These are phyloP conservation scores for Rhodinocichla rosea DNA, from an alignment of 2,113 vertebrate genomes.

Conservation along the genomic window DNA sequence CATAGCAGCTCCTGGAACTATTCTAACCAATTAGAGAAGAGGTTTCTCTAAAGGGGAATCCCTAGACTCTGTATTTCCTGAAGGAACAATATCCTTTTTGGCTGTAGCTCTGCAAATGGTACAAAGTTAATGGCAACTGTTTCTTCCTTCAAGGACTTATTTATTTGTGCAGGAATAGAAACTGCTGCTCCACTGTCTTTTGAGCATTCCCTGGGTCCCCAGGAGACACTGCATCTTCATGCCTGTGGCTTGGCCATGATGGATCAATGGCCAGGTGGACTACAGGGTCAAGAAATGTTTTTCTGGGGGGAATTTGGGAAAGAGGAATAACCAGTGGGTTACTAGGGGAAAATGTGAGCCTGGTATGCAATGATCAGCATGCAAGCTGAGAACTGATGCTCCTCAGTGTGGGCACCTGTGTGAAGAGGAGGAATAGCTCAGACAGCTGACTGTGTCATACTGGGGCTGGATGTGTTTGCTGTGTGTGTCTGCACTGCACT, in stretches of 20 bases:
- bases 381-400: not conserved
- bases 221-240: not conserved
- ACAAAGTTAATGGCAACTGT: not conserved
- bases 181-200: not conserved
- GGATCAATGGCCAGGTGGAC: not conserved
- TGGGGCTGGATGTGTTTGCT: not conserved
- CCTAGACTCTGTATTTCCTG: not conserved
- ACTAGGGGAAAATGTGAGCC: not conserved
- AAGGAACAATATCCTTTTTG: not conserved
- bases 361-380: not conserved
- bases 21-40: not conserved
- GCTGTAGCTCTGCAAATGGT: not conserved
- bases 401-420: not conserved
- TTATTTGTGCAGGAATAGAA: not conserved
- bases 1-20: not conserved
- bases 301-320: not conserved
- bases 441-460: rapidly evolving
- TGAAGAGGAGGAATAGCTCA: not conserved
- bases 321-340: not conserved
- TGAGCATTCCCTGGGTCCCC: not conserved
- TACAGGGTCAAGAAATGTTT: not conserved
- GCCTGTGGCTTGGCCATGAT: not conserved
- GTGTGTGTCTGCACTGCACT: not conserved
- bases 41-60: not conserved
- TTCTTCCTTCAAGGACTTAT: not conserved